Evolutionary conservation across 2,113 vertebrate genomes (phyloP).

Genomic region (Siniperca knerii): DNA sequence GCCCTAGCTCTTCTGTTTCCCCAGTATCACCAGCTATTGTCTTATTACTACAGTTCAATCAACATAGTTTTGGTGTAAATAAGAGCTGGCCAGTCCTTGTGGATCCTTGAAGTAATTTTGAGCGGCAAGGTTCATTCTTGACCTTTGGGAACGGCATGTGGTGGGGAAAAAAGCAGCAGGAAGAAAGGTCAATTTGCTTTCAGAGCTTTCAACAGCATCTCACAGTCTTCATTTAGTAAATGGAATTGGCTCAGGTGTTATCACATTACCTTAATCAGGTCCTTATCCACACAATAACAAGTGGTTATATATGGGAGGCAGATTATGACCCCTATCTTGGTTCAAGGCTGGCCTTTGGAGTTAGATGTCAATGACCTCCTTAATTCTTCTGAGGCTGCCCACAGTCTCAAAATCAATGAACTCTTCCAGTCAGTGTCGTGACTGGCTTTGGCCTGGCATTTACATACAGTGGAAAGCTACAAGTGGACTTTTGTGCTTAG

Average conservation of each 20-base stretch:
- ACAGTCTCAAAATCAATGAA: neutral
- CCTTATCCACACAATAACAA: neutral
- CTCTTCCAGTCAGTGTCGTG: neutral
- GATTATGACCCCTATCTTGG: neutral
- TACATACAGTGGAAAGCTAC: neutral
- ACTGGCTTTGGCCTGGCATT: neutral
- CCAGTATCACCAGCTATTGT: neutral
- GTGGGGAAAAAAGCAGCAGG: neutral
- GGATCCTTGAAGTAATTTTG: neutral
- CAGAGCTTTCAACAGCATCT: neutral
- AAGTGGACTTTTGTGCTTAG: neutral
- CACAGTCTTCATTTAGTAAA: neutral
- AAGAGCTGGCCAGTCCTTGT: no score
- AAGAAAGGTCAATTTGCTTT: neutral
- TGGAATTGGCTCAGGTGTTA: conserved; percentile 4
- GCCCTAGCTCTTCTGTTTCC: neutral
- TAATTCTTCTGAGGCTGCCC: neutral
- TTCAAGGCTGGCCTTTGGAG: neutral
- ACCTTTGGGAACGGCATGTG: neutral
- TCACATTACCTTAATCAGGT: neutral
- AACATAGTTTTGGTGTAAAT: neutral
- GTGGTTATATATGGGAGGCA: neutral
- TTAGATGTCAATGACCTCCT: neutral
- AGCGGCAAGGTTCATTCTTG: neutral
- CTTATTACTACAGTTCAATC: neutral